These are phyloP conservation scores for Choloepus didactylus DNA, from an alignment of 2,797 vertebrate genomes.

Conservation along the genomic window DNA sequence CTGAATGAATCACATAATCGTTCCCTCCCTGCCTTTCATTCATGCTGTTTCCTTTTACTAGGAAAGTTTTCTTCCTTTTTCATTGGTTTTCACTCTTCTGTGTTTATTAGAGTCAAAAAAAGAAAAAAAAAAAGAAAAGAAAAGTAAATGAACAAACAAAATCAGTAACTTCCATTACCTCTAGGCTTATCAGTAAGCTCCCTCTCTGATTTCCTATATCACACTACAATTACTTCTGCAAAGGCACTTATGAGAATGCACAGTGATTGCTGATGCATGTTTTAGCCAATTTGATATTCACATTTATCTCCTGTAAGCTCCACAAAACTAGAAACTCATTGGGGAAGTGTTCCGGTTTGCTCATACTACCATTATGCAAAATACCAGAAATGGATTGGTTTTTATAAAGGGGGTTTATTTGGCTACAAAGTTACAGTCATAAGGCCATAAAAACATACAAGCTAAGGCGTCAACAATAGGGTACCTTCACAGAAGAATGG, in stretches of 20 bases:
- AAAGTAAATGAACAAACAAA: not conserved
- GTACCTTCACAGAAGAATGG: too few relatives aligned
- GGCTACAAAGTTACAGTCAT: too few relatives aligned
- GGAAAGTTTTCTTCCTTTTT: not conserved
- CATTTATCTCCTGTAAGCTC: not conserved
- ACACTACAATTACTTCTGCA: not conserved
- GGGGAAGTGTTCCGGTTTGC: too few relatives aligned
- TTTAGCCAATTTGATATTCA: not conserved
- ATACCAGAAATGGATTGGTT: too few relatives aligned
- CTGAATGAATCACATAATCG: not conserved
- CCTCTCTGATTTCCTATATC: not conserved
- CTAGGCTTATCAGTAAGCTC: not conserved
- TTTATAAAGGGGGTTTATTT: too few relatives aligned
- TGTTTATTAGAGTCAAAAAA: not conserved
- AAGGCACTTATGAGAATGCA: not conserved
- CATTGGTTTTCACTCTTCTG: not conserved
- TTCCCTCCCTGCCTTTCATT: not conserved
- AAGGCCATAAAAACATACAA: too few relatives aligned
- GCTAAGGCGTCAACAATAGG: too few relatives aligned
- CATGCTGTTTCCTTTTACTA: not conserved
- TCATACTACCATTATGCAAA: too few relatives aligned
- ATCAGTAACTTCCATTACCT: not conserved
- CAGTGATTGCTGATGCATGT: not conserved
- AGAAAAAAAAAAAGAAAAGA: not conserved
- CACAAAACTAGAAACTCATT: not conserved